Evolutionary conservation across 2,113 vertebrate species (phyloP).

Genomic region (Sturnira hondurensis): DNA sequence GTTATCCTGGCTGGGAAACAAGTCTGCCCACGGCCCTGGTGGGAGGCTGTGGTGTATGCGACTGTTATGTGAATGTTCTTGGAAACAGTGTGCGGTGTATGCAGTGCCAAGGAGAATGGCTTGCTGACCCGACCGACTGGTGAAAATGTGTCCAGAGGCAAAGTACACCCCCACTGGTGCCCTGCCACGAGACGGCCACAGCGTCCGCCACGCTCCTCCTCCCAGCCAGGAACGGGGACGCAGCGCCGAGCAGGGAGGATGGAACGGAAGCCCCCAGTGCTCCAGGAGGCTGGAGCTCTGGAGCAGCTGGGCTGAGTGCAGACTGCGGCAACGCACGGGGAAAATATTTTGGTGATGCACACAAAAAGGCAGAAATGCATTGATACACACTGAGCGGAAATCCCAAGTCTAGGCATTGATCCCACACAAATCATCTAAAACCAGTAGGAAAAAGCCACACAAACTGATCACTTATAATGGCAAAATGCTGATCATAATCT

Average conservation of each 20-base stretch:
- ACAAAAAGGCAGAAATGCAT: neutral
- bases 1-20: neutral
- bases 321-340: neutral
- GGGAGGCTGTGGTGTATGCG: fast-evolving
- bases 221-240: fast-evolving
- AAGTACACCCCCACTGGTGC: fast-evolving
- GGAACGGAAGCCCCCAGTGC: neutral
- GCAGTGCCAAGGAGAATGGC: fast-evolving
- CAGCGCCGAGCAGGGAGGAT: fast-evolving
- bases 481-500: neutral
- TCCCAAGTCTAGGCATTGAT: neutral
- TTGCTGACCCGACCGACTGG: fast-evolving
- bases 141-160: neutral
- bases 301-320: neutral
- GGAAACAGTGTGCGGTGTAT: neutral
- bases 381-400: neutral
- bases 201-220: neutral
- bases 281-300: neutral
- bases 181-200: fast-evolving
- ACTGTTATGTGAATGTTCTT: neutral
- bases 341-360: neutral
- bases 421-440: neutral
- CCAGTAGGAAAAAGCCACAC: neutral
- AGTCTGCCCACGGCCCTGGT: neutral
- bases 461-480: neutral